Percentiles rank a stretch among this genome's conserved stretches.
These are phyloP conservation scores for Synanthedon tipuliformis DNA, from an alignment of 2,888 invertebrate genomes.

Conservation along the genomic window DNA sequence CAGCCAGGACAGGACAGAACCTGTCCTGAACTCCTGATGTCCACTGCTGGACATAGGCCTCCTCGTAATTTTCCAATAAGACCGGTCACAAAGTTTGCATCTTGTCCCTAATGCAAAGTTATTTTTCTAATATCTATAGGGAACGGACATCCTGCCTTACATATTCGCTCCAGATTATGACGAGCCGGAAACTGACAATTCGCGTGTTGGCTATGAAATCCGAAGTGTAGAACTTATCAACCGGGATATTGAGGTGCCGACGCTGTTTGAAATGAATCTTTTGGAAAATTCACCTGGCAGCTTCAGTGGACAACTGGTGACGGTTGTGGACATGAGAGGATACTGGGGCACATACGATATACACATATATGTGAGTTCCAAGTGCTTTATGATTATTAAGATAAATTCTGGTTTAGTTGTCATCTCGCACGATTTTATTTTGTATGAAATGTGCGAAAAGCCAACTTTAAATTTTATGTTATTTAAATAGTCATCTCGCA, in stretches of 20 bases:
- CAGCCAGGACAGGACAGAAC: too few relatives aligned
- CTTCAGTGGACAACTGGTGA: constrained; percentile 49
- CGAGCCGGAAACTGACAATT: constrained; percentile 63
- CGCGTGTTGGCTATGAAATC: constrained; percentile 63
- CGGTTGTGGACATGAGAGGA: constrained; percentile 50
- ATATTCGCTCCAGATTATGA: constrained; percentile 67
- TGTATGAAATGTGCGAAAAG: too few relatives aligned
- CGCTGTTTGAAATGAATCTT: constrained; percentile 41
- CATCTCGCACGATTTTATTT: too few relatives aligned
- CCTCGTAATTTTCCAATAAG: too few relatives aligned
- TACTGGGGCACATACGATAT: constrained; percentile 71
- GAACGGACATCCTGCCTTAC: constrained; percentile 10
- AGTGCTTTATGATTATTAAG: not conserved
- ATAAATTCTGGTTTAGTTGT: too few relatives aligned
- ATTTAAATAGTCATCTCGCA: too few relatives aligned
- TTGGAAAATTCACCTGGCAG: constrained; percentile 17
- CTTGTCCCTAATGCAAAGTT: too few relatives aligned
- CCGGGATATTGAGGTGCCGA: constrained; percentile 30
- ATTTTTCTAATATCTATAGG: constrained; percentile 20
- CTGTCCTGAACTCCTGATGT: too few relatives aligned
- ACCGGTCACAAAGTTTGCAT: too few relatives aligned
- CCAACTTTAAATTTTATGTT: too few relatives aligned
- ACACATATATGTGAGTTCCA: constrained; percentile 51
- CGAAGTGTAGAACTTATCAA: constrained; percentile 27
- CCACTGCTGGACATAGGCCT: too few relatives aligned